Conservation (phyloP, 2,888 invertebrate species). For the Erebia palarica region DNA sequence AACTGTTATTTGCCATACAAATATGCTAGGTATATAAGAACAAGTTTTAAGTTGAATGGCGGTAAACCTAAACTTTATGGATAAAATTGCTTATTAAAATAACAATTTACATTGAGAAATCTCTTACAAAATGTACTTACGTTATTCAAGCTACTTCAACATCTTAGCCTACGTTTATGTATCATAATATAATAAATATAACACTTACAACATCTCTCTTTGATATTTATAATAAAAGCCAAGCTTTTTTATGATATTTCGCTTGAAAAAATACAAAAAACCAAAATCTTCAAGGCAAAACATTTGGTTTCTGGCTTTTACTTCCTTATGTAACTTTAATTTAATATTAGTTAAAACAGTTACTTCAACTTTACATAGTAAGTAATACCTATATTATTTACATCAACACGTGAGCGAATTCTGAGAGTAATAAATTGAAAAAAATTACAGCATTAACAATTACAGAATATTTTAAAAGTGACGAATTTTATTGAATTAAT, state of each 20-base stretch:
- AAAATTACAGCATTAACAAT: no score
- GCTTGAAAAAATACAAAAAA: not conserved
- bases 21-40: not conserved
- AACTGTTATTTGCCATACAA: no score
- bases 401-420: not conserved
- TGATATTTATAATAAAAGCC: not conserved
- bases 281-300: not conserved
- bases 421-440: not conserved
- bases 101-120: constrained; percentile 12
- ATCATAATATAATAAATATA: constrained; percentile 24
- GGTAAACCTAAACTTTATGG: not conserved
- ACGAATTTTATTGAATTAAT: no score
- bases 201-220: constrained; percentile 23
- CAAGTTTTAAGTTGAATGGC: not conserved
- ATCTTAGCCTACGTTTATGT: constrained; percentile 31
- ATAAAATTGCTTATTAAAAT: not conserved
- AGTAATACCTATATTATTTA: not conserved
- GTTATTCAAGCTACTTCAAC: constrained; percentile 36
- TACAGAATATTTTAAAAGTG: no score
- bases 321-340: not conserved
- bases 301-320: not conserved
- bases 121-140: constrained; percentile 27
- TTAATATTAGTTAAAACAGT: not conserved
- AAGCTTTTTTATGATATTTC: constrained; percentile 18
- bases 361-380: not conserved